phyloP scores from a whole-genome alignment of 2,888 invertebrate species.

The Merodon equestris region DNA sequence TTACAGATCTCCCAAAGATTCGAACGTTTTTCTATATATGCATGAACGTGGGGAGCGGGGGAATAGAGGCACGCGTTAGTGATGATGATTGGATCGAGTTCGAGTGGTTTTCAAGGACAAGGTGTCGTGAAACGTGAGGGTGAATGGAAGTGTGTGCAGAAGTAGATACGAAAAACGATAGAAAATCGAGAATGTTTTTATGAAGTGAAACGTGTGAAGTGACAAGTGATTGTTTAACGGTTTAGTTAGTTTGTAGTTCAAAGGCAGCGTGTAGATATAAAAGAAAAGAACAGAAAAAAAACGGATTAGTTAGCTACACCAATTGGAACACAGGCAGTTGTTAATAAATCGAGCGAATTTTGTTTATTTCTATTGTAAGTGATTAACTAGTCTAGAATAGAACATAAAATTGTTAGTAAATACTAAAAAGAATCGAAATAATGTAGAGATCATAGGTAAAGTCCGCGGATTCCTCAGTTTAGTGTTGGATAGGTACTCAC shows the following conservation, averaged over 20 bases:
- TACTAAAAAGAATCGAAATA: conserved; percentile 50
- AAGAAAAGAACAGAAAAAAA: conserved; percentile 55
- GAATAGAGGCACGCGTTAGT: conserved; percentile 11
- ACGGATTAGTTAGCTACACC: conserved; percentile 54
- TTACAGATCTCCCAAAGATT: conserved; percentile 60
- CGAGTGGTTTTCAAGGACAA: conserved; percentile 37
- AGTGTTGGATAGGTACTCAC: conserved; percentile 79
- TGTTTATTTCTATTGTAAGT: conserved; percentile 16
- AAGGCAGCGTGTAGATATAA: conserved; percentile 52
- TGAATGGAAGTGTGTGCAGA: conserved; percentile 35
- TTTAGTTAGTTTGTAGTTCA: conserved; percentile 14
- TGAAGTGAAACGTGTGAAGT: conserved; percentile 25
- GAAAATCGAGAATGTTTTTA: conserved; percentile 19
- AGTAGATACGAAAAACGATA: conserved; percentile 16
- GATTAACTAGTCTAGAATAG: conserved; percentile 6
- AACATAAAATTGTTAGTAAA: conserved; percentile 47
- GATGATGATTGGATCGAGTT: not conserved
- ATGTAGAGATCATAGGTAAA: conserved; percentile 29
- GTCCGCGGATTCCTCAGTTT: conserved; percentile 29
- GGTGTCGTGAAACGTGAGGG: conserved; percentile 32
- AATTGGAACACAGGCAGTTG: no score
- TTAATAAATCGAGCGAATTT: not conserved
- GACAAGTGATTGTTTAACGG: no score
- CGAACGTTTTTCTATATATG: conserved; percentile 55
- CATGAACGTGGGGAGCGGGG: conserved; percentile 7